These are phyloP conservation scores for Rhopalosiphum nymphaeae DNA, from an alignment of 2,888 invertebrate genomes.

Conservation along the genomic window DNA sequence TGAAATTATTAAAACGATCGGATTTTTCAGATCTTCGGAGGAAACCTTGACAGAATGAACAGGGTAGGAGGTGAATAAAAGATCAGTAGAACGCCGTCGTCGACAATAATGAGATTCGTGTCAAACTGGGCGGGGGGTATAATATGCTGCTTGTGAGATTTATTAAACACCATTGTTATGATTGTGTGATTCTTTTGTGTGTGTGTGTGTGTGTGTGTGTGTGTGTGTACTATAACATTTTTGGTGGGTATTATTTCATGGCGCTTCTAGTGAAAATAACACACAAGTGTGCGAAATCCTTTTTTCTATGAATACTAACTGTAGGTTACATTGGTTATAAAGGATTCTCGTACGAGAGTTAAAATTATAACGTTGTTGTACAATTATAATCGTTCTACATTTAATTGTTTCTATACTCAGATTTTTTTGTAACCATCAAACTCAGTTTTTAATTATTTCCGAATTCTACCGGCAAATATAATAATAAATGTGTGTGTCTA, in stretches of 20 bases:
- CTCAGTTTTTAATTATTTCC: not conserved
- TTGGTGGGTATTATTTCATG: not conserved
- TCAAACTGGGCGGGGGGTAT: conserved; percentile 42
- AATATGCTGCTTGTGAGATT: not conserved
- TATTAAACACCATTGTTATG: conserved; percentile 8
- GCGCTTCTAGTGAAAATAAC: not conserved
- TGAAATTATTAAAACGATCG: conserved; percentile 13
- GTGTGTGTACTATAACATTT: not conserved
- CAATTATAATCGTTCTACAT: not conserved
- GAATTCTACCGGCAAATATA: not conserved
- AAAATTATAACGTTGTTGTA: not conserved
- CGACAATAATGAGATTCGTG: conserved; percentile 55
- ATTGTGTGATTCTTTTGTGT: not conserved
- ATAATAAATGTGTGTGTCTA: not conserved
- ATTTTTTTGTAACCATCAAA: not conserved
- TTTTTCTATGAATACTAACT: not conserved
- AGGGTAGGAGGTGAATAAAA: not conserved
- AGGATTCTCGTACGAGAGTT: not conserved
- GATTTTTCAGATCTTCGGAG: conserved; percentile 21
- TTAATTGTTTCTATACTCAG: not conserved
- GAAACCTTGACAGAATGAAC: not conserved
- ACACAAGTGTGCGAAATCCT: not conserved
- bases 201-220: not conserved
- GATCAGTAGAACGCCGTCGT: not conserved
- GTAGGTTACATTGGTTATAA: not conserved